Conservation (phyloP, 2,797 vertebrate genomes). For the Lophius americanus region DNA sequence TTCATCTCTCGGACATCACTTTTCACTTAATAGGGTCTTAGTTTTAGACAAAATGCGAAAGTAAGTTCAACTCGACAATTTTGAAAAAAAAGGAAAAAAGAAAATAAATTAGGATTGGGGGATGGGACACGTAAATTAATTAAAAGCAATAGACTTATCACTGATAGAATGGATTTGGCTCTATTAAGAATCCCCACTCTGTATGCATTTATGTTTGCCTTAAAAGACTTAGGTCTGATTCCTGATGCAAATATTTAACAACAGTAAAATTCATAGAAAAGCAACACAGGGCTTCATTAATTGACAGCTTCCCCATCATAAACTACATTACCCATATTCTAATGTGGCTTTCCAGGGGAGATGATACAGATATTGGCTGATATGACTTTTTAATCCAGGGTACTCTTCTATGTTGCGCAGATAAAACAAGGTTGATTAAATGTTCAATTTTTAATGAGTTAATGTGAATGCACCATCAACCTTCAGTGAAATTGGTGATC, state of each 20-base stretch:
- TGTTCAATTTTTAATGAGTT: background rate
- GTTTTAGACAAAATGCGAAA: background rate
- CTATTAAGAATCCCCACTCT: conserved; percentile 13
- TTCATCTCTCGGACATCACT: background rate
- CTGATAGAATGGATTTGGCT: conserved; percentile 15
- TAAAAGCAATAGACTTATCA: background rate
- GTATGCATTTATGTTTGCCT: no score
- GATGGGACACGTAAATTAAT: conserved; percentile 23
- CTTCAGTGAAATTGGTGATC: background rate
- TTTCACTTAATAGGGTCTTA: conserved; percentile 27
- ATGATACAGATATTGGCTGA: conserved; percentile 7
- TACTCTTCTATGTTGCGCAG: conserved; percentile 7
- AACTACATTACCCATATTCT: conserved; percentile 7
- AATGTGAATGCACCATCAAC: conserved; percentile 10
- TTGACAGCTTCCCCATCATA: background rate
- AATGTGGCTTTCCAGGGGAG: conserved; percentile 13
- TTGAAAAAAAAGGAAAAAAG: conserved; percentile 28
- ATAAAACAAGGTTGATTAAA: conserved; percentile 4
- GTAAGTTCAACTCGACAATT: conserved; percentile 8
- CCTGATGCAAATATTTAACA: background rate
- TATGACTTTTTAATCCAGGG: conserved; percentile 40
- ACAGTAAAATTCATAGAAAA: background rate
- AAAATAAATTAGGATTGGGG: conserved; percentile 35
- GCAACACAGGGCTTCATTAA: no score
- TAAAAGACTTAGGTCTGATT: background rate